These are phyloP conservation scores for Ruditapes philippinarum DNA, from an alignment of 1,140 invertebrate genomes.

Conservation along the genomic window DNA sequence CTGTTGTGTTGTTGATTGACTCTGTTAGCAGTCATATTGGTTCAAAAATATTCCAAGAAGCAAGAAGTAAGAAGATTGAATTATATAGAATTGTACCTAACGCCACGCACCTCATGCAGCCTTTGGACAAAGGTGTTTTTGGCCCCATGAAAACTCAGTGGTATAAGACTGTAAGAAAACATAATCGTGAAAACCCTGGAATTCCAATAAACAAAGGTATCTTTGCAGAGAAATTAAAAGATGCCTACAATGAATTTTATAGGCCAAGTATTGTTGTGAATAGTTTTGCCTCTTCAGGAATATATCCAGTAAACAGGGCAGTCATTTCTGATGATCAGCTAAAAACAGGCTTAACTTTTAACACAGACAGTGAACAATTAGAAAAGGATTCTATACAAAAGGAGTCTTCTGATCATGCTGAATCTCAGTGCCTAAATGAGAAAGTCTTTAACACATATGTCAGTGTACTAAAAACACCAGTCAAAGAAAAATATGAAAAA, in stretches of 20 bases:
- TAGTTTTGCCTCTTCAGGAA: constrained; percentile 44
- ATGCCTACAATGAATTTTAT: constrained; percentile 51
- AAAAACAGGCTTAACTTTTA: constrained; percentile 35
- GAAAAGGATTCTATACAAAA: not conserved
- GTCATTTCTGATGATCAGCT: constrained; percentile 23
- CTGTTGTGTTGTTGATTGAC: constrained; percentile 55
- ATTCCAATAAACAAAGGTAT: constrained; percentile 41
- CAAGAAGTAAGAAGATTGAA: constrained; percentile 49
- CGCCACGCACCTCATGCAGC: constrained; percentile 64
- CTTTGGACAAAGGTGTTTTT: constrained; percentile 53
- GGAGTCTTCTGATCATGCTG: not conserved
- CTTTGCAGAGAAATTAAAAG: constrained; percentile 62
- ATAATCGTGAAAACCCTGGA: constrained; percentile 33
- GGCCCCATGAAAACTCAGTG: constrained; percentile 59
- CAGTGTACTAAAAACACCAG: constrained; percentile 48
- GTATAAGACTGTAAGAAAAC: constrained; percentile 45
- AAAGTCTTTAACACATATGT: constrained; percentile 33
- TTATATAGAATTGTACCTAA: constrained; percentile 61
- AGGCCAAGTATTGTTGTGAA: constrained; percentile 53
- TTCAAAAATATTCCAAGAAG: not conserved
- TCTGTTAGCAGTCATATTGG: constrained; percentile 15
- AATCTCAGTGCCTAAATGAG: not conserved
- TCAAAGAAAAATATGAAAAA: constrained; percentile 35
- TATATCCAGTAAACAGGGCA: constrained; percentile 32
- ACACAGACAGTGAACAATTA: not conserved